A percentile compares a stretch with the other conserved stretches of the same genome.
Conservation (phyloP, 1,140 invertebrate genomes). For the Euwallacea similis region DNA sequence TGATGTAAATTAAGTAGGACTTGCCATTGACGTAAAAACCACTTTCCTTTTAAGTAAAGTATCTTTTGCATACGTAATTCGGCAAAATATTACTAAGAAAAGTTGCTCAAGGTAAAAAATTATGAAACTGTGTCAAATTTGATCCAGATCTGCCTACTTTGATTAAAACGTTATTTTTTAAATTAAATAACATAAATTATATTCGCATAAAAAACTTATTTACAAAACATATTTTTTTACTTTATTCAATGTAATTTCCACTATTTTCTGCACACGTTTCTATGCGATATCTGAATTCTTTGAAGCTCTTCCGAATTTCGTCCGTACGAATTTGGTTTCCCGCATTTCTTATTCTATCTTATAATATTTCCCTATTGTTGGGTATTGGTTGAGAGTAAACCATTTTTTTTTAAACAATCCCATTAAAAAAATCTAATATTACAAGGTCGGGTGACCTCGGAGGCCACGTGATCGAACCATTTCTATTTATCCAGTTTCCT, state of each 20-base stretch:
- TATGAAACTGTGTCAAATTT: too few species aligned
- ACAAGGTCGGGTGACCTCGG: not conserved
- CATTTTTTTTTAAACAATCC: not conserved
- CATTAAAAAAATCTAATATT: constrained; percentile 1
- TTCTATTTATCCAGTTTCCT: not conserved
- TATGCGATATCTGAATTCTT: not conserved
- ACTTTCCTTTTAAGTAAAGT: too few species aligned
- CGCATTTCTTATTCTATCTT: not conserved
- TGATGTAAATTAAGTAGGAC: too few species aligned
- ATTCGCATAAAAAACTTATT: not conserved
- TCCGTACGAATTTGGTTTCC: not conserved
- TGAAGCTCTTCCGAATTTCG: not conserved
- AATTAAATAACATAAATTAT: not conserved
- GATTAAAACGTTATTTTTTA: not conserved
- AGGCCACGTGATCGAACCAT: not conserved
- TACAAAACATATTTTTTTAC: not conserved
- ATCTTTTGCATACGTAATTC: too few species aligned
- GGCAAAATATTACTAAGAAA: too few species aligned
- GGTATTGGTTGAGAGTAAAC: not conserved
- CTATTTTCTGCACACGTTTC: not conserved
- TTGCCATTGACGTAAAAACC: too few species aligned
- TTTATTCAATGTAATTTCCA: not conserved
- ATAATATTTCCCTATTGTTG: not conserved
- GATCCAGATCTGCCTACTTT: too few species aligned
- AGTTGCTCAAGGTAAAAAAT: too few species aligned